Conservation (phyloP, 2,888 invertebrate genomes). For the Melanophora roralis region DNA sequence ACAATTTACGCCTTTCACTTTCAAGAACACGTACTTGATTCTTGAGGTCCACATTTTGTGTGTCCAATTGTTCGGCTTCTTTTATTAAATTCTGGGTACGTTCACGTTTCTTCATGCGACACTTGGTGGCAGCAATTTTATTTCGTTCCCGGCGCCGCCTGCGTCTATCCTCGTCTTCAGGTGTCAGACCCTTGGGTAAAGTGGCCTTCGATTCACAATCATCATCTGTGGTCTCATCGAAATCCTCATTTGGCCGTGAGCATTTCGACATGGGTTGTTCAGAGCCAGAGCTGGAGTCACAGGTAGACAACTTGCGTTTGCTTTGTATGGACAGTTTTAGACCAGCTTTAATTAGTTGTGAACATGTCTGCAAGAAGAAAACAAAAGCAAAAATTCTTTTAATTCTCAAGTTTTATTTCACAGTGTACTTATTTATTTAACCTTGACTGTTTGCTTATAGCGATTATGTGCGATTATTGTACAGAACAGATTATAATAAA, state of each 20-base stretch:
- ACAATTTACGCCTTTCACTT: constrained; percentile 85
- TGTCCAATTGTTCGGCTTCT: constrained; percentile 90
- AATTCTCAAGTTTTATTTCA: neutral
- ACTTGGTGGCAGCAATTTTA: constrained; percentile 96
- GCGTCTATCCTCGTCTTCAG: constrained; percentile 93
- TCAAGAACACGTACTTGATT: constrained; percentile 89
- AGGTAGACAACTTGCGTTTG: constrained; percentile 87
- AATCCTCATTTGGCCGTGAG: constrained; percentile 75
- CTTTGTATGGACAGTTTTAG: constrained; percentile 93
- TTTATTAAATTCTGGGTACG: constrained; percentile 90
- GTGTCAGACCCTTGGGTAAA: constrained; percentile 81
- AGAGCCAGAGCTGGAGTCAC: constrained; percentile 79
- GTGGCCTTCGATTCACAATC: constrained; percentile 78
- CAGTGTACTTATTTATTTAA: constrained; percentile 1
- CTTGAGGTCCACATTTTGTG: constrained; percentile 90
- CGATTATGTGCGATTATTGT: constrained; percentile 3
- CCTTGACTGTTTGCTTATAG: neutral
- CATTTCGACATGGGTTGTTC: constrained; percentile 78
- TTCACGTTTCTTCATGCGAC: constrained; percentile 94
- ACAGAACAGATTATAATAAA: constrained; percentile 18
- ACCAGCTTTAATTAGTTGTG: constrained; percentile 93
- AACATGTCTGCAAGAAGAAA: constrained; percentile 83
- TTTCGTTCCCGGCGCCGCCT: constrained; percentile 91
- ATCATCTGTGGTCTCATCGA: constrained; percentile 76
- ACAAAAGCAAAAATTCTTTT: neutral